Evolutionary conservation across 1,140 invertebrate species (phyloP), one percentile per base, ranked within the genome.

Genomic region (Polypedilum vanderplanki): DNA sequence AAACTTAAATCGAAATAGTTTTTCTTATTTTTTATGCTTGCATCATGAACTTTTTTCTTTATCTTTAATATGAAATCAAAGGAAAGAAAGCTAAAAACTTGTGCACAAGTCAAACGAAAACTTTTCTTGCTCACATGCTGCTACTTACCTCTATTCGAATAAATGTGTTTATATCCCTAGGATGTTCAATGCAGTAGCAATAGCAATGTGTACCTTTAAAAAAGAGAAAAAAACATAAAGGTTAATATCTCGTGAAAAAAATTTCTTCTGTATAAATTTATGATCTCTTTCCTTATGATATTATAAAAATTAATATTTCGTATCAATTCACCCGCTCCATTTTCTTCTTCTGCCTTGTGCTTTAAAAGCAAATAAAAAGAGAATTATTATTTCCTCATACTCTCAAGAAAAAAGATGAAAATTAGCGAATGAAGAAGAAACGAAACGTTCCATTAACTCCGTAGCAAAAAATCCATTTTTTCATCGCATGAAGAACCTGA

Each of bases 241-340:
- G 46, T 57, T 57, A 57, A 57, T 57, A 57, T 57, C 12, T 57
- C 46, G 46, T 57, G 46, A 57, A 57, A 57, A n/a, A 33, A 57
- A 57, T 57, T 57, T 57, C 46, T n/a, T 33, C 24, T 33, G 24
- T 33, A 33, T 33, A 57, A 57, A 57, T 57, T 57, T 57, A 57
- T 57, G 46, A 57, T 12, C 46, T 12, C n/a, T 57, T 57, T 57
- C 46, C 46, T 57, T 57, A 57, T 57, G 46, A 57, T 57, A n/a
- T 57, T 57, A 57, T 57, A 57, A 57, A 57, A 57, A 57, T 57
- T 57, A 57, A 57, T 57, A 57, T 57, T 57, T 57, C 46, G 46
- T 57, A 15, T 57, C 46, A n/a, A 33, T 57, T 57, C 46, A 15
- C n/a, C n/a, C 46, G 24, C 24, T 33, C 24, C 0, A 12, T 46